Conservation (phyloP, 1,140 invertebrate genomes). For the Sarcophaga bullata region DNA sequence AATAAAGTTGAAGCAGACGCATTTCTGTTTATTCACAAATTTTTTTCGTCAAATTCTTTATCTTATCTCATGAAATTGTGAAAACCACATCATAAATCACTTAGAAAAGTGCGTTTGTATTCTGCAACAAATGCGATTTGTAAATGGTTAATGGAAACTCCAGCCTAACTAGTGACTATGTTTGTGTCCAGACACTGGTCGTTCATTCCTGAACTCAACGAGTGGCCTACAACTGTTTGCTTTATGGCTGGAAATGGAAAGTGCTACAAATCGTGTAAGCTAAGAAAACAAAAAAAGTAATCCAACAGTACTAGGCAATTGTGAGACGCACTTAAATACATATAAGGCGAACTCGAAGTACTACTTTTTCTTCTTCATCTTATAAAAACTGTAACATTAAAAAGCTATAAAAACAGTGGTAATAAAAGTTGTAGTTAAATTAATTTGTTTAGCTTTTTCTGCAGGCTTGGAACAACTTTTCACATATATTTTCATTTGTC, state of each 20-base stretch:
- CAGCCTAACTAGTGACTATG: not conserved
- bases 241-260: slow-evolving; percentile 7
- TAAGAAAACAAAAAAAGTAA: not conserved
- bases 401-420: not conserved
- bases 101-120: not conserved
- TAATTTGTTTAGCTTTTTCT: not conserved
- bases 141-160: not conserved
- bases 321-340: too few species aligned
- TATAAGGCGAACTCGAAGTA: too few species aligned
- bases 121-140: not conserved
- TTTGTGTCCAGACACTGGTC: not conserved
- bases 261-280: not conserved
- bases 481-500: not conserved
- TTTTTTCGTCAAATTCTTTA: slow-evolving; percentile 4
- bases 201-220: not conserved
- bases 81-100: not conserved
- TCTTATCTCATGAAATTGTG: not conserved
- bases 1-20: not conserved
- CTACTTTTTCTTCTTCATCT: too few species aligned
- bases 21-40: not conserved
- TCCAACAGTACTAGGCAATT: not conserved
- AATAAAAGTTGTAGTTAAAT: not conserved
- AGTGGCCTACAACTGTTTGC: not conserved
- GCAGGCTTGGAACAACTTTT: not conserved
- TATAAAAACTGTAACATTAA: too few species aligned